These are phyloP conservation scores for Phymorhynchus buccinoides DNA, from an alignment of 1,140 invertebrate genomes.

Conservation along the genomic window DNA sequence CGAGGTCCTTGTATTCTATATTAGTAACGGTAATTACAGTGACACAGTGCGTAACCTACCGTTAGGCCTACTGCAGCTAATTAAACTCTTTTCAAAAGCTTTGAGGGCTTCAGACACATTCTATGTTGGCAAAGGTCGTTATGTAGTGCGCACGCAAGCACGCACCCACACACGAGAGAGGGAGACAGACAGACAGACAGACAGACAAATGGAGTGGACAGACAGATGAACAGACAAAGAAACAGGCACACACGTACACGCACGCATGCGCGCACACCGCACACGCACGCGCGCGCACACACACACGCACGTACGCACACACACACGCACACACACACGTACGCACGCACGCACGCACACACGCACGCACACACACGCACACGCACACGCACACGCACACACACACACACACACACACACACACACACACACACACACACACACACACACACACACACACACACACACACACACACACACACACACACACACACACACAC, in stretches of 20 bases:
- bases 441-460: no score
- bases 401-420: background rate
- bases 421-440: no score
- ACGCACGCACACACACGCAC: background rate
- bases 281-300: background rate
- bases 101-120: background rate
- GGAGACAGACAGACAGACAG: background rate
- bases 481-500: background rate
- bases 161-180: constrained; percentile 2
- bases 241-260: background rate
- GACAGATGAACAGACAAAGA: background rate
- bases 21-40: background rate
- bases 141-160: background rate
- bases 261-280: background rate
- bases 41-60: background rate
- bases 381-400: background rate
- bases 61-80: background rate
- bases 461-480: no score
- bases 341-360: background rate
- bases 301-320: background rate
- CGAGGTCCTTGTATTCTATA: no score
- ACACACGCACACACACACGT: background rate
- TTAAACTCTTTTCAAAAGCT: background rate
- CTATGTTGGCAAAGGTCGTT: no score
- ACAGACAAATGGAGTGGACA: background rate